A percentile compares a stretch with the other conserved stretches of the same genome.
phyloP scores from a whole-genome alignment of 2,797 vertebrate genomes.

The Phalanger gymnotis region DNA sequence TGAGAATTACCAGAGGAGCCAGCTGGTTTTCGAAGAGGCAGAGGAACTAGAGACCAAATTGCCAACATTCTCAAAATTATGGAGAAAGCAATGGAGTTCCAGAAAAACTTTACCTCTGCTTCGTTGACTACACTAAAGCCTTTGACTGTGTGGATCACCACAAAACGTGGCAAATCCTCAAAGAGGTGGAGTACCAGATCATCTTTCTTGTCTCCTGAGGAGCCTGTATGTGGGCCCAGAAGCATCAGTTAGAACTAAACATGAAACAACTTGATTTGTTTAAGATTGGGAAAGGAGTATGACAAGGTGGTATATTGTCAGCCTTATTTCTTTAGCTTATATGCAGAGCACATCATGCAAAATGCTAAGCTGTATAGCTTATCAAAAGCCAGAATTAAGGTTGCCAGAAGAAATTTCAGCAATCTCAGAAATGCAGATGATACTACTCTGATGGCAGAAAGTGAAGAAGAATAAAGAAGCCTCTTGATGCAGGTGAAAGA shows the following conservation, averaged over 20 bases:
- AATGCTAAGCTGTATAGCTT: neutral
- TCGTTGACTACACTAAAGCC: neutral
- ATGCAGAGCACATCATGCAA: neutral
- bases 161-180: neutral
- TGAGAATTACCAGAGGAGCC: neutral
- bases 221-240: neutral
- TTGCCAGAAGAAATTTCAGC: no score
- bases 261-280: neutral
- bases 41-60: neutral
- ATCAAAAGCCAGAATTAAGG: neutral
- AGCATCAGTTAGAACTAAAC: neutral
- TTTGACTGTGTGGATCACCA: neutral
- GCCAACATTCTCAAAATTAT: neutral
- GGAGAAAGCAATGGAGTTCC: neutral
- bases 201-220: neutral
- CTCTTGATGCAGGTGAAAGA: no score
- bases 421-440: no score
- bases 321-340: neutral
- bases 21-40: neutral
- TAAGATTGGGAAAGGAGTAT: neutral
- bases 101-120: neutral
- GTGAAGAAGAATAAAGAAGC: no score
- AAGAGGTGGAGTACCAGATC: no score
- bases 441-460: no score
- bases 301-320: neutral